Base-by-base conservation (phyloP, 1,140 invertebrate species). In the Sarcophaga bullata region DNA sequence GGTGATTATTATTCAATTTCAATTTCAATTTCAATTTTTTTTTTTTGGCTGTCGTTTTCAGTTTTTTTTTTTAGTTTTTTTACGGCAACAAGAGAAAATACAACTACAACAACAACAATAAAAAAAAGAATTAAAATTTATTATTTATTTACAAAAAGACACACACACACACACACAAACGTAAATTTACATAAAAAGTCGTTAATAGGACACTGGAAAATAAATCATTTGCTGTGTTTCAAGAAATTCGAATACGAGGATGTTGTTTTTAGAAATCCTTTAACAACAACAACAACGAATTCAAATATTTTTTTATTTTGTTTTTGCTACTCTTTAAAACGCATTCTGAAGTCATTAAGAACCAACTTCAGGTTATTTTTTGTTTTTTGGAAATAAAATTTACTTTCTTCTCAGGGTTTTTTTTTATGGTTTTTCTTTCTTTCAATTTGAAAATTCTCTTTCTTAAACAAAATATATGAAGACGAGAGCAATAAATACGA, bases 1-100 rank as follows among this genome's bases (percentile, higher is more conserved):
- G 75, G 75, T 78, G 75, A 78, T 50, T 50, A 78, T 78, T 78
- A 7, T 19, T 52, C 19, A 52, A 17, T 78, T 76, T 50, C 10
- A 13, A 75, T 75, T 9, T 68, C 2, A 4, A 62, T 7, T 62
- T 62, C n/a, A n/a, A n/a, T n/a, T n/a, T 62, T 62, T 62, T 15
- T 62, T 62, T 1, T 25, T 68, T 19, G 0, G 17, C 4, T 68
- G 1, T 7, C 17, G 5, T 25, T 52, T 10, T 52, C 8, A 52
- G 13, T 52, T 52, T 52, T 10, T 10, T 8, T 52, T 52, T 52
- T 10, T 25, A 8, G 17, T 68, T 58, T 58, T 58, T 58, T 19
- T 62, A 8, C 8, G 17, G 6, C 17, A 25, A 68, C 17, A 68
- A n/a, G 6, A 19, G 17, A 17, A 68, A 68, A 6, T 58, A n/a